Evolutionary conservation across 2,797 vertebrate species (phyloP), one percentile per base, ranked within the genome.

Genomic region (Poliocrania exsul): DNA sequence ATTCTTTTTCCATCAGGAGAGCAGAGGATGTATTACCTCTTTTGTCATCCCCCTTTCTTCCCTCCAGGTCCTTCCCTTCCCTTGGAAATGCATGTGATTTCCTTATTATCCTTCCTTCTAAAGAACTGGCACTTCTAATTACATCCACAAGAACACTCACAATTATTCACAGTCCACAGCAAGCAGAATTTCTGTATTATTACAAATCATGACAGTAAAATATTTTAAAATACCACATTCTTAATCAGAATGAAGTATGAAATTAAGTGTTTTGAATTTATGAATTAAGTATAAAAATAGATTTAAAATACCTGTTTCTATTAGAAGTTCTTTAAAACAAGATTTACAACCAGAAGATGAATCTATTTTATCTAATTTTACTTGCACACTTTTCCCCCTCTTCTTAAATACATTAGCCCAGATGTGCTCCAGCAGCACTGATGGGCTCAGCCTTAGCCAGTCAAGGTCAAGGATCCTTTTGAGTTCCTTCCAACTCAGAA

Each of bases 301-400:
- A 24, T n/a, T 56, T 40, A 1, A 1, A 40, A 74, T 35, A 14
- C 1, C 0, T 9, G 10, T 66, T 71, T 38, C 20, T 37, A 57
- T 24, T 12, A 60, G 3, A 73, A 86, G 29, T 73, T 85, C 13
- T 71, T 80, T 44, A 46, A 53, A 88, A 33, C 40, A 70, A 35
- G 37, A 35, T 56, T 46, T n/a, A 42, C 24, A 73, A 61, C 7
- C 54, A 88, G 58, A 80, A 73, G 14, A 11, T 51, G 4, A 93
- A 77, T n/a, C 29, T 11, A 38, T 62, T 82, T 66, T 17, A 62
- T 42, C 21, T 7, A 16, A 6, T 71, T 82, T 37, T 25, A 54
- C 5, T 21, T 61, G 25, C 17, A 51, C 0, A 0, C 6, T 65
- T 71, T 77, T 5, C 0, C 4, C 20, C 20, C 5, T 46, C 16